phyloP scores from a whole-genome alignment of 2,888 invertebrate genomes.

The Hirtodrosophila duncani region DNA sequence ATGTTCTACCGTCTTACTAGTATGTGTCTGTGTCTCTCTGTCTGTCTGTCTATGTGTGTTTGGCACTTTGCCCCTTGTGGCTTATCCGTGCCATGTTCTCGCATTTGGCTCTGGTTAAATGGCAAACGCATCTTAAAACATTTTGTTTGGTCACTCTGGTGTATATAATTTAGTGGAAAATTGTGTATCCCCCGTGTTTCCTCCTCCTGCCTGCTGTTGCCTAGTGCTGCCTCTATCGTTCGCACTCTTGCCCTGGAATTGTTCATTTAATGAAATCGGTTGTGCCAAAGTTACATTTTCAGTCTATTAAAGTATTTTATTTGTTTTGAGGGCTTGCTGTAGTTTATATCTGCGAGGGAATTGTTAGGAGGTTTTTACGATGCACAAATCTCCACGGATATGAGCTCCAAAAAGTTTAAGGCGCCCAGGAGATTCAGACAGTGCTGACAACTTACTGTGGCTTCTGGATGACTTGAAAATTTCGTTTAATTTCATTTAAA shows the following conservation, averaged over 20 bases:
- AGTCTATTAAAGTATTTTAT: conserved; percentile 49
- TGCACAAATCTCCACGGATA: too few species aligned
- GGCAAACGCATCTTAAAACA: conserved; percentile 29
- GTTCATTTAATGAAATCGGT: conserved; percentile 49
- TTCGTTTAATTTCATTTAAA: too few species aligned
- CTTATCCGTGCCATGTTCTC: conserved; percentile 44
- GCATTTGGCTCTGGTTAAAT: conserved; percentile 28
- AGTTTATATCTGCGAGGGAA: not conserved
- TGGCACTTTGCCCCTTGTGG: conserved; percentile 29
- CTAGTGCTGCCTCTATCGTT: not conserved
- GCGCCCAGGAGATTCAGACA: too few species aligned
- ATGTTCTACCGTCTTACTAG: conserved; percentile 46
- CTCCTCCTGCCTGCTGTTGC: conserved; percentile 3
- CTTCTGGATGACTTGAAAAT: too few species aligned
- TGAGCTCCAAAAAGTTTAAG: too few species aligned
- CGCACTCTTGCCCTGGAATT: conserved; percentile 17
- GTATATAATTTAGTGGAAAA: conserved; percentile 42
- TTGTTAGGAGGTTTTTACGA: not conserved
- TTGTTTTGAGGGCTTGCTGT: not conserved
- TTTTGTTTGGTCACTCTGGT: conserved; percentile 34
- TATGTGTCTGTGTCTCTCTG: conserved; percentile 48
- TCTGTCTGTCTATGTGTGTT: conserved; percentile 14
- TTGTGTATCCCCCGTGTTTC: conserved; percentile 29
- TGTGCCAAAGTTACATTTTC: conserved; percentile 41
- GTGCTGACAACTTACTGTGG: too few species aligned